Base-by-base conservation (phyloP, 2,797 vertebrate species). In the Monodelphis domestica region DNA sequence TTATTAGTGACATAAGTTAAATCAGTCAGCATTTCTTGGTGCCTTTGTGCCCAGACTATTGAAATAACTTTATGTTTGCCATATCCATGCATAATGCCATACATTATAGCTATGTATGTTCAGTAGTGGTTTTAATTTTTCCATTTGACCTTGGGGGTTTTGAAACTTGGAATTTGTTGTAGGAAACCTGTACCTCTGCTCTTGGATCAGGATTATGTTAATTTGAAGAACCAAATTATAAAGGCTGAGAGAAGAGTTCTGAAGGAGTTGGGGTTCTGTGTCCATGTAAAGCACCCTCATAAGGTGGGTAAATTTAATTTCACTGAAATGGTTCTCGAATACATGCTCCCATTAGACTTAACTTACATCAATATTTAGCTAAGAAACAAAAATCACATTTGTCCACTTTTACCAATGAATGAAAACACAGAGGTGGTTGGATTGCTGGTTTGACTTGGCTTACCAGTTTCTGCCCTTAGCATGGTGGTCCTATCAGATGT, bases 191-290 rank as follows among this genome's bases (percentile, higher is more conserved):
- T 98, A 33, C 99, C 99, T 95, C 97, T 99, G 4, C 97, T 98
- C 45, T 38, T 99, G 98, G 99, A 99, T 97, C 99, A 98, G 56
- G 98, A 98, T 0, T 99, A 99, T 12, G 98, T 99, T 89, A 99
- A 98, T 59, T 96, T 98, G 96, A 99, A 99, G 98, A 99, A 99
- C 92, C 98, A 99, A 95, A 99, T 99, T 33, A 99, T 99, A 96
- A 99, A 99, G 94, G 99, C 99, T 0, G 99, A 99, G 97, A 98
- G 99, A 94, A 98, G 98, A 88, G 98, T 99, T 56, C 98, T 99
- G 92, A 99, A 99, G 95, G 99, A 99, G 97, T 95, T 99, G 95
- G 99, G 99, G 93, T 99, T 99, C 96, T 99, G 99, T 51, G 99
- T 99, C 33, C 99, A 99, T 0, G 99, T 99, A 95, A 99, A 99